Evolutionary conservation across 2,888 invertebrate genomes (phyloP).

Genomic region (Pocota personata): DNA sequence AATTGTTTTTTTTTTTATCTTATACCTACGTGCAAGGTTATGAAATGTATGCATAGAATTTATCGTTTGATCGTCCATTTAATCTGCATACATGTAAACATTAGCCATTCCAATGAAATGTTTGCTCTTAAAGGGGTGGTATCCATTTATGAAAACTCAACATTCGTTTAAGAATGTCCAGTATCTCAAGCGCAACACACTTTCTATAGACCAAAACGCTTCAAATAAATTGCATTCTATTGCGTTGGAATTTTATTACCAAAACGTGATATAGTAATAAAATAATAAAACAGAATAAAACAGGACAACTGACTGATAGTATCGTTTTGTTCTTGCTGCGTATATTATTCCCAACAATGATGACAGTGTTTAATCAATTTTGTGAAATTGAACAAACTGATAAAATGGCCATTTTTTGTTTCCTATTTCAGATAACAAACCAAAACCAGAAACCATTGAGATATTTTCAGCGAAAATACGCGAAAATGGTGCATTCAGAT

Average conservation of each 20-base stretch:
- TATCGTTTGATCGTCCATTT: neutral
- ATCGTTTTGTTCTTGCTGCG: conserved; percentile 17
- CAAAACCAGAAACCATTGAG: conserved; percentile 88
- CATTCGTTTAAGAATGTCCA: neutral
- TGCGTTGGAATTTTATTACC: neutral
- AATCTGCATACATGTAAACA: neutral
- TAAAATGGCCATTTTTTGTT: conserved; percentile 33
- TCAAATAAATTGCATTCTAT: neutral
- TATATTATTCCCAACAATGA: neutral
- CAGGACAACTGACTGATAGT: neutral
- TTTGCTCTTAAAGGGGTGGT: neutral
- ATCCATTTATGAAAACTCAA: neutral
- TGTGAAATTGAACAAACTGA: neutral
- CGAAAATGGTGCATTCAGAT: conserved; percentile 84
- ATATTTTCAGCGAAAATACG: conserved; percentile 85
- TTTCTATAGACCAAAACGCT: neutral
- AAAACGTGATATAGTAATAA: neutral
- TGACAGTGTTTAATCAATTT: neutral
- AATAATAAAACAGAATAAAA: neutral
- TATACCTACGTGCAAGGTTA: neutral
- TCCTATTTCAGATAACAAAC: conserved; percentile 87
- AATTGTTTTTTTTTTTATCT: neutral
- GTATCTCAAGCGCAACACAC: neutral
- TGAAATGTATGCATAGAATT: neutral
- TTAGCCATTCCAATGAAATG: neutral